Base-by-base conservation (phyloP, 2,888 invertebrate species). In the Troides aeacus region DNA sequence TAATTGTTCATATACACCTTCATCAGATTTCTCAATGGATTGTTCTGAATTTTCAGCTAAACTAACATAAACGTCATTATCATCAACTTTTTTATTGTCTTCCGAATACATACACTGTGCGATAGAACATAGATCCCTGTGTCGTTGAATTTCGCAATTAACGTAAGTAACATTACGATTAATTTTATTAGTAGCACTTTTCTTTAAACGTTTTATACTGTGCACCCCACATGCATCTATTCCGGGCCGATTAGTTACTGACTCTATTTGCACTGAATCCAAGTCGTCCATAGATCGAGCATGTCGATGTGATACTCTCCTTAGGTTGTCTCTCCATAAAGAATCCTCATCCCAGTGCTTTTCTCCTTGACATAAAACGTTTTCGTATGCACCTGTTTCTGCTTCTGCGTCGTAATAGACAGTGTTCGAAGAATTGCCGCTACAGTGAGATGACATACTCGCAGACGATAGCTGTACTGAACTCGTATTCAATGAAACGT, bases 261-360 rank as follows among this genome's bases (percentile, higher is more conserved):
- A 73, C 68, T 86, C 87, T 21, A 76, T 73, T 30, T 86, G 85
- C 74, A 86, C 78, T 18, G 87, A 80, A 75, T 97, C 97, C 68
- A 97, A 93, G 85, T 97, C 96, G 78, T 97, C 97, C 88, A 97
- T 92, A 0, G 97, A 97, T 67, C 96, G 94, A 0, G 97, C 97
- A 80, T 97, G 97, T 56, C 97, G 93, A 77, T 97, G 95, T 72
- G 97, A 97, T 0, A 96, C 96, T 72, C 95, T 93, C 72, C 97
- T 93, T 64, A 97, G 89, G 79, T 96, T 96, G 79, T 97, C 97
- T 69, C 96, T 93, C 97, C 97, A 97, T 46, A 97, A 88, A 10
- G 94, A 90, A 86, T 97, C 97, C 86, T 97, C 96, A 80, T 97
- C 97, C 97, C 97, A 97, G 57, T 96, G 93, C 82, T 95, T 95